A percentile compares a stretch with the other conserved stretches of the same genome.
Conservation (phyloP, 1,140 invertebrate genomes). For the Saccostrea glomerata region DNA sequence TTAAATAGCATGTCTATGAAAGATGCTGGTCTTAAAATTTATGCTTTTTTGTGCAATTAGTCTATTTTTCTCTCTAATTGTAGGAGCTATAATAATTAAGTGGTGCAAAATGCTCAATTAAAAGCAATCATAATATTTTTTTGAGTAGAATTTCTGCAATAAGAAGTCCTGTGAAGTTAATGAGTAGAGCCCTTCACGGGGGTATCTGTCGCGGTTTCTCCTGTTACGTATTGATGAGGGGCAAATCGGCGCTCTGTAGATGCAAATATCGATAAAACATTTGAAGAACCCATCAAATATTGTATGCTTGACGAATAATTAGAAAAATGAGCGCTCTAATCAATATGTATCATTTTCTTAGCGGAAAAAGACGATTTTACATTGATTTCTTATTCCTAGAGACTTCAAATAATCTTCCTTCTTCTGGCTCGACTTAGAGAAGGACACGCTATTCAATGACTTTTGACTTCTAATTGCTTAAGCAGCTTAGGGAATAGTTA, state of each 20-base stretch:
- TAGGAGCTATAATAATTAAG: background rate
- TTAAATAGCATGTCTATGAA: background rate
- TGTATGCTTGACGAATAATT: constrained; percentile 36
- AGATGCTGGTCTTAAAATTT: background rate
- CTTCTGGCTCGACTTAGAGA: background rate
- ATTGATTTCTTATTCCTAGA: constrained; percentile 11
- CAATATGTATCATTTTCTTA: constrained; percentile 37
- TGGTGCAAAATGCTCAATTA: constrained; percentile 11
- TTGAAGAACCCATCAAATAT: constrained; percentile 25
- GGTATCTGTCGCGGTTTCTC: background rate
- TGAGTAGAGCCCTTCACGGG: background rate
- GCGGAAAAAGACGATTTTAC: constrained; percentile 35
- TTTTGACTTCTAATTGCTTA: background rate
- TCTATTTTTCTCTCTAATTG: background rate
- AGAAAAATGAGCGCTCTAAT: constrained; percentile 16
- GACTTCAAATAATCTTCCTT: constrained; percentile 8
- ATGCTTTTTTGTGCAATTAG: background rate
- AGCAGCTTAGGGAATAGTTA: background rate
- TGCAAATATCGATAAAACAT: constrained; percentile 25
- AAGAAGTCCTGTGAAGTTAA: constrained; percentile 9
- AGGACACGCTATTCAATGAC: background rate
- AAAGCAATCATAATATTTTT: background rate
- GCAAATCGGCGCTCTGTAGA: background rate
- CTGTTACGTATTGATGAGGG: constrained; percentile 26
- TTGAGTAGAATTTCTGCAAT: background rate